Base-by-base conservation (phyloP, 2,888 invertebrate species). In the Resseliella maxima region DNA sequence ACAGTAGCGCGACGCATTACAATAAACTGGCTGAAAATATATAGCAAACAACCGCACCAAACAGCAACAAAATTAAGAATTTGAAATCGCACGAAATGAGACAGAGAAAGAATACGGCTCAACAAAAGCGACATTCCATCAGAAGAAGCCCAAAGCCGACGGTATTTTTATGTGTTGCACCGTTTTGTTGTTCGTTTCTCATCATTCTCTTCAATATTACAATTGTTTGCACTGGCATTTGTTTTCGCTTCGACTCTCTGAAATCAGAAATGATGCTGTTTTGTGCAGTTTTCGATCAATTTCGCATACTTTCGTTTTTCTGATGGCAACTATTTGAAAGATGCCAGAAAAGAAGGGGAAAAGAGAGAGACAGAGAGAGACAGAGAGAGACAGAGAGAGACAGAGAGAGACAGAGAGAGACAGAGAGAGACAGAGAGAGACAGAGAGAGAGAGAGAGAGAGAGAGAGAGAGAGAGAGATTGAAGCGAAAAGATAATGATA, bases 111-210 rank as follows among this genome's bases (percentile, higher is more conserved):
- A 72, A 31, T 15, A 72, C 72, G 72, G 72, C 72, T 72, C 72
- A 72, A 72, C 72, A 72, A 72, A 41, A 72, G 72, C 72, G 72
- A 72, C 72, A 72, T 72, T 72, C 72, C 72, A 72, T 72, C 72
- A 72, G 72, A 27, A 72, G 31, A 72, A 72, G 72, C 31, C n/a
- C 31, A 72, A 72, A 72, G 72, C 72, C 72, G 72, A 72, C 72
- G 72, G 31, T 31, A 72, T 72, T 72, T 72, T 72, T 31, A 72
- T 31, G 72, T 72, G 15, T n/a, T 72, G 72, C 31, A 12, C 72
- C 72, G 72, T 27, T 72, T 72, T 21, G 50, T 18, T 18, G 18
- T 50, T 18, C 21, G 72, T 31, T 24, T 35, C 18, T 18, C 46
- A 50, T 50, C 46, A 50, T 50, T 18, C 15, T 50, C n/a, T n/a